phyloP scores from a whole-genome alignment of 1,140 invertebrate genomes.

The Chelonus insularis region DNA sequence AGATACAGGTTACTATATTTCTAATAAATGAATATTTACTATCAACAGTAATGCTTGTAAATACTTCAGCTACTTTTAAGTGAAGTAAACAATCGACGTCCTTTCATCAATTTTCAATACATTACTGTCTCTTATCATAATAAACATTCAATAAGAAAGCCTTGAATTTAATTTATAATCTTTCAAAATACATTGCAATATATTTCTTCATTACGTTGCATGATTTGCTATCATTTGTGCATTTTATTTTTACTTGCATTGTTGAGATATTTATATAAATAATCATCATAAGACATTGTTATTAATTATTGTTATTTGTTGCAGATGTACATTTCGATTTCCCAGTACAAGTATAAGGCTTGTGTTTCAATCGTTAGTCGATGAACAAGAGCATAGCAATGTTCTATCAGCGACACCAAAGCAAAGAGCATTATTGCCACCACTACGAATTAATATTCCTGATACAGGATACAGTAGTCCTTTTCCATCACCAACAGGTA shows the following conservation, averaged over 20 bases:
- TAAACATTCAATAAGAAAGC: conserved; percentile 3
- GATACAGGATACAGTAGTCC: conserved; percentile 82
- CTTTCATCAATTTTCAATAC: not conserved
- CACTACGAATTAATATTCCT: conserved; percentile 89
- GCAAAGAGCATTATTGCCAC: conserved; percentile 64
- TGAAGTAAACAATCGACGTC: conserved; percentile 9
- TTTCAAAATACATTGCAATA: not conserved
- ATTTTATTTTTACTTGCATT: too few species aligned
- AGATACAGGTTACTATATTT: not conserved
- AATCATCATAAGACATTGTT: too few species aligned
- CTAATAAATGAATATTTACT: not conserved
- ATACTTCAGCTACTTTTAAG: not conserved
- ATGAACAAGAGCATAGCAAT: conserved; percentile 64
- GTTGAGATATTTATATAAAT: too few species aligned
- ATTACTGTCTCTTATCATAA: not conserved
- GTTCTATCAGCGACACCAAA: conserved; percentile 54
- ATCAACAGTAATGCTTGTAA: not conserved
- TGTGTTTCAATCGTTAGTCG: conserved; percentile 89
- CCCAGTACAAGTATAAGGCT: conserved; percentile 96
- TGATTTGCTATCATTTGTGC: too few species aligned
- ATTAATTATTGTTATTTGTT: conserved; percentile 52
- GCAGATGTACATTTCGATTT: conserved; percentile 91
- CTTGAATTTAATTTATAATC: conserved; percentile 4
- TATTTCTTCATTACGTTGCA: not conserved
- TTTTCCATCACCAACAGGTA: conserved; percentile 90